These are phyloP conservation scores for Turnix velox DNA, from an alignment of 2,113 vertebrate species.

Conservation along the genomic window DNA sequence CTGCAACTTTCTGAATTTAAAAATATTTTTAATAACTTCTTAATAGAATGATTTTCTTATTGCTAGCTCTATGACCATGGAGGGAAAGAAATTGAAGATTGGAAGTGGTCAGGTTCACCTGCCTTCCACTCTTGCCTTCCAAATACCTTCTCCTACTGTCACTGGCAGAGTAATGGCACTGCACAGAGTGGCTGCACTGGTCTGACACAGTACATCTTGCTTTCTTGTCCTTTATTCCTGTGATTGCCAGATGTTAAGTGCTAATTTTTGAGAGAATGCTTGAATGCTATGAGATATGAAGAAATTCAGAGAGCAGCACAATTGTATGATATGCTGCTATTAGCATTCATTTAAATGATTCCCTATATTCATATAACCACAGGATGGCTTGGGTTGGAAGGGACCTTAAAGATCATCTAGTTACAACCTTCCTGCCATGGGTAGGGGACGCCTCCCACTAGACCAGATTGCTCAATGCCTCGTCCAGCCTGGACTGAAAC, in stretches of 20 bases:
- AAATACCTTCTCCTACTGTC: not conserved
- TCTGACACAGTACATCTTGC: not conserved
- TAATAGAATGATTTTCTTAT: not conserved
- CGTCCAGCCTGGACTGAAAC: too few relatives aligned
- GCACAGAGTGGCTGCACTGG: too few relatives aligned
- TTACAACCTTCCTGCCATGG: too few relatives aligned
- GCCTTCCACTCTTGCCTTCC: not conserved
- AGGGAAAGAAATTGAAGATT: too few relatives aligned
- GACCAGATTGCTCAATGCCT: too few relatives aligned
- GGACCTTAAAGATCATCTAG: too few relatives aligned
- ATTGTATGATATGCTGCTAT: not conserved
- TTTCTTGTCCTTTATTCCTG: not conserved
- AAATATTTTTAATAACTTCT: not conserved
- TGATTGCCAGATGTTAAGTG: not conserved
- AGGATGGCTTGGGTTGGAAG: too few relatives aligned
- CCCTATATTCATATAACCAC: not conserved
- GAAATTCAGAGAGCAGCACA: not conserved
- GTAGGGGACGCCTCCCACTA: too few relatives aligned
- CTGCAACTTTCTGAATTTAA: not conserved
- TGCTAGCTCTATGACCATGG: not conserved
- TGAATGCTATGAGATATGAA: not conserved
- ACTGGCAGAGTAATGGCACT: fast-evolving
- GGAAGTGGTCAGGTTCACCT: not conserved
- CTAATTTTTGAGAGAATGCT: not conserved
- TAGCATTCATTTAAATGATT: not conserved